A percentile compares a stretch with the other conserved stretches of the same genome.
Conservation (phyloP, 2,113 vertebrate species). For the Ammodramus savannarum region DNA sequence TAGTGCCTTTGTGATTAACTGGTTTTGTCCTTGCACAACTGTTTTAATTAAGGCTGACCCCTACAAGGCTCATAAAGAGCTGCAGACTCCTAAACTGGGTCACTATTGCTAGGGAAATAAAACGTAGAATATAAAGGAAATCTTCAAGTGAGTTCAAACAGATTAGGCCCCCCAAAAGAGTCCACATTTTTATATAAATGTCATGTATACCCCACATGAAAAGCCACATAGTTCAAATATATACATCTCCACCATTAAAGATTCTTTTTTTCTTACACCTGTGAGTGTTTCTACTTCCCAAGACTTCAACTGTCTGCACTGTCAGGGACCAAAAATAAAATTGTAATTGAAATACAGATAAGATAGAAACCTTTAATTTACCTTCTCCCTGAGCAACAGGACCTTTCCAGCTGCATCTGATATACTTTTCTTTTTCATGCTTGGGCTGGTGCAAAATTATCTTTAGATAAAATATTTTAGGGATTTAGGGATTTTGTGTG, state of each 20-base stretch:
- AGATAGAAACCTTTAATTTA: slow-evolving; percentile 76
- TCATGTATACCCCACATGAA: slow-evolving; percentile 54
- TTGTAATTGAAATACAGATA: slow-evolving; percentile 77
- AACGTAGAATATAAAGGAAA: not conserved
- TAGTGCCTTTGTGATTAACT: not conserved
- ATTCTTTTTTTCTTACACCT: slow-evolving; percentile 41
- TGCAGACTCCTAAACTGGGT: slow-evolving; percentile 10
- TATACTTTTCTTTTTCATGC: slow-evolving; percentile 55
- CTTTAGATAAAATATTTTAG: slow-evolving; percentile 78
- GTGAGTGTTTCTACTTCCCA: slow-evolving; percentile 48
- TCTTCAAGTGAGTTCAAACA: not conserved
- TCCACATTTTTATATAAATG: slow-evolving; percentile 60
- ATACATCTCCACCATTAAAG: slow-evolving; percentile 58
- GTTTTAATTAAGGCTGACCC: not conserved
- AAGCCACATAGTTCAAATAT: slow-evolving; percentile 47
- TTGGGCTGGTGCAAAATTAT: slow-evolving; percentile 63
- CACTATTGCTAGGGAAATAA: not conserved
- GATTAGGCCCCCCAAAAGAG: not conserved
- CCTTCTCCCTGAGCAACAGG: slow-evolving; percentile 71
- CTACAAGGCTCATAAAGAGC: not conserved
- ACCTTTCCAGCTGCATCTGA: slow-evolving; percentile 66
- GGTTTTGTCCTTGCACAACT: not conserved
- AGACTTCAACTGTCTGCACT: slow-evolving; percentile 64
- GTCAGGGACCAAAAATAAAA: slow-evolving; percentile 71
- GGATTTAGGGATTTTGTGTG: slow-evolving; percentile 75